Base-by-base conservation (phyloP, 2,888 invertebrate genomes). In the Drosophila conformis region DNA sequence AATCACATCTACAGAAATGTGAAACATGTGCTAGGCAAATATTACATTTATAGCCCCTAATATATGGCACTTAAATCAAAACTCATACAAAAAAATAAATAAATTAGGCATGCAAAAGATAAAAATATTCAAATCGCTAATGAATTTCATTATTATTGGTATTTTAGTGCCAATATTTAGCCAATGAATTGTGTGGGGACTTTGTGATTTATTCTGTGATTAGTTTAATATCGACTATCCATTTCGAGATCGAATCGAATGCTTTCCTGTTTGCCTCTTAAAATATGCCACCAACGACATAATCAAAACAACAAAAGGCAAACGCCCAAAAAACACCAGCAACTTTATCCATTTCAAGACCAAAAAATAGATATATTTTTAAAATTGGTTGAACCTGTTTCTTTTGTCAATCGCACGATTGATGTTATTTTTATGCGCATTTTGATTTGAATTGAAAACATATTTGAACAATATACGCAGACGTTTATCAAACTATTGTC, bases 401-500 rank as follows among this genome's bases (percentile, higher is more conserved):
- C 27, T 49, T 61, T 42, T 38, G 69, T 81, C 72, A 73, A 83
- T 80, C 54, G n/a, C 29, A 57, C 46, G 74, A 89, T 87, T 87
- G 69, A 87, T 82, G 76, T 73, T 18, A 71, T 73, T 87, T 85
- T 87, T 85, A 84, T 89, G 84, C 86, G 80, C 82, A 84, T 84
- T 67, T 76, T 73, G 35, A 63, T 78, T 54, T n/a, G 42, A 42
- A 70, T 76, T 60, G 51, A 31, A 56, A 31, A 56, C 70, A 72
- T 72, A 77, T 64, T 62, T 58, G n/a, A 48, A 62, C 48, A 66
- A 67, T 53, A 40, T 64, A 40, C 46, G 46, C 61, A 35, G 33
- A 25, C 53, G 35, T 35, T 46, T 46, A 54, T 36, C 25, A 27
- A 77, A 74, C 62, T 68, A 74, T 69, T 75, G 61, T 52, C 71